Evolutionary conservation across 2,888 invertebrate genomes (phyloP).

Genomic region (Argynnis bischoffii): DNA sequence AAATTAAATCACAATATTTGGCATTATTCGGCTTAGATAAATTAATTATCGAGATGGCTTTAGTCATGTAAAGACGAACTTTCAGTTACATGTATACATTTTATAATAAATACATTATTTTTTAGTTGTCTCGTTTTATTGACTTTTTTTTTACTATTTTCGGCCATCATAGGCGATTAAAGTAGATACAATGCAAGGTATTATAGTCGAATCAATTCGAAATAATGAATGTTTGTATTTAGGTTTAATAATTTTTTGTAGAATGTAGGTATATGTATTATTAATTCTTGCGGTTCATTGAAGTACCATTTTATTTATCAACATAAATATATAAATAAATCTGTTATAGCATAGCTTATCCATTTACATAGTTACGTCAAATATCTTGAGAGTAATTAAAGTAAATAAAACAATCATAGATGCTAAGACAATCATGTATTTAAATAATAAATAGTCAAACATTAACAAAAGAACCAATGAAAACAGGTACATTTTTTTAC

Average conservation of each 20-base stretch:
- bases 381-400: neutral
- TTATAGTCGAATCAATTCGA: no score
- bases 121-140: slow-evolving; percentile 54
- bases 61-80: slow-evolving; percentile 54
- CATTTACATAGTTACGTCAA: no score
- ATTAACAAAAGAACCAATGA: slow-evolving; percentile 81
- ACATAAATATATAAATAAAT: no score
- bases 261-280: no score
- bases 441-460: slow-evolving; percentile 81
- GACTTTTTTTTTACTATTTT: slow-evolving; percentile 15
- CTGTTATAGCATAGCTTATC: no score
- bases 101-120: slow-evolving; percentile 79
- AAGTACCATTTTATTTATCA: no score
- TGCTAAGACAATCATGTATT: slow-evolving; percentile 82
- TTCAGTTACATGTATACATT: slow-evolving; percentile 78
- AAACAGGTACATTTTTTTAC: slow-evolving; percentile 79
- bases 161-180: neutral
- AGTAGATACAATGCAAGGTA: no score
- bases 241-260: no score
- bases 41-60: slow-evolving; percentile 56
- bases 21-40: slow-evolving; percentile 60
- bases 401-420: slow-evolving; percentile 63
- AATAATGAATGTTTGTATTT: no score
- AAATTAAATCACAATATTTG: slow-evolving; percentile 44
- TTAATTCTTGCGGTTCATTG: no score